Base-by-base conservation (phyloP, 1,140 invertebrate species). In the Macrobrachium rosenbergii region DNA sequence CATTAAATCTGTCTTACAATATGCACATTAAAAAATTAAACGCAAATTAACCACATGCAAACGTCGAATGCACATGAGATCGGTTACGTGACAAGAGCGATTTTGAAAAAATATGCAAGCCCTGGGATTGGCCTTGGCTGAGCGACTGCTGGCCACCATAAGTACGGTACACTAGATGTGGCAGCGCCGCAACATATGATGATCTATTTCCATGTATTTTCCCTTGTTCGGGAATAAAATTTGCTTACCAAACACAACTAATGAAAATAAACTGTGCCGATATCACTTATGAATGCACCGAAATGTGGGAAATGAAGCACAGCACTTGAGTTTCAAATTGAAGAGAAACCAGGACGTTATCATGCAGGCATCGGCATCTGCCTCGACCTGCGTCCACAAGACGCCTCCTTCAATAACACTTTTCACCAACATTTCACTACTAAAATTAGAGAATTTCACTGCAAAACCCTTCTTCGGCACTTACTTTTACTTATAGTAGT, bases 111-210 rank as follows among this genome's bases (percentile, higher is more conserved):
- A 23, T 52, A 11, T n/a, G 10, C 21, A 11, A 72, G 17, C 69
- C 14, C 28, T 2, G 23, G 69, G 21, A 2, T 5, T 28, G 23
- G 23, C 37, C 69, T 17, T 67, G 23, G 21, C 11, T n/a, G 23
- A n/a, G 37, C 28, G 21, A 72, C 69, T 52, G 12, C 28, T 37
- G 28, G 28, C 28, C 28, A 37, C 28, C 28, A 37, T 37, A 37
- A 37, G 28, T 37, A 3, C 28, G 28, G 28, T 37, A 37, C 28
- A 37, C 28, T 37, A 52, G 7, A 52, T 52, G 69, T 72, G 69
- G 69, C 69, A 72, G 23, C 69, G n/a, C 17, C 69, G 69, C 69
- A 72, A 28, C 69, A 72, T 72, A 23, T 72, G 69, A 72, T 72
- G 14, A n/a, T 16, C 37, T 72, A 28, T 37, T 43, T 72, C 69